Evolutionary conservation across 2,113 vertebrate species (phyloP).

Genomic region (Opisthocomus hoazin): DNA sequence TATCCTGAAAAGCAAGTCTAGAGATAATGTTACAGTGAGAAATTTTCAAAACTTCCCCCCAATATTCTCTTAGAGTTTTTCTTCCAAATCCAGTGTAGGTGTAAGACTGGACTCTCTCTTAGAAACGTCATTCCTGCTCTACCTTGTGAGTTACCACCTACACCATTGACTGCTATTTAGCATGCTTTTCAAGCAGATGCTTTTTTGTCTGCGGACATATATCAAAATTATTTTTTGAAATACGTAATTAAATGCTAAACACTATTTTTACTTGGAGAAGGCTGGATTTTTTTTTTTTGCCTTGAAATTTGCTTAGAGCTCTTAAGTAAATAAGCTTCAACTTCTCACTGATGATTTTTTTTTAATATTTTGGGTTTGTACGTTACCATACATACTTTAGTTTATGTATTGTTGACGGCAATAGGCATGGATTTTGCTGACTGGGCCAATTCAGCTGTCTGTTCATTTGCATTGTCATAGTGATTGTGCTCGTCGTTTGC

Average conservation of each 20-base stretch:
- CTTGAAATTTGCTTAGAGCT: background rate
- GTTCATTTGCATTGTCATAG: background rate
- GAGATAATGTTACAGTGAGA: rapidly evolving
- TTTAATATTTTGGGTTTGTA: background rate
- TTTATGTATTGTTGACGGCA: rapidly evolving
- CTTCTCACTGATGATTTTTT: background rate
- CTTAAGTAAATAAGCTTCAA: background rate
- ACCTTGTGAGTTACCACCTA: background rate
- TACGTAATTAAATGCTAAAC: background rate
- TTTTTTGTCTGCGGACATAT: background rate
- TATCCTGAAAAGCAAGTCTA: background rate
- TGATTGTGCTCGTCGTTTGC: background rate
- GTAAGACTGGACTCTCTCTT: no score
- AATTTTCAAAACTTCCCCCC: background rate
- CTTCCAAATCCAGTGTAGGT: background rate
- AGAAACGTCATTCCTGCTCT: background rate
- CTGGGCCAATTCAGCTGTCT: background rate
- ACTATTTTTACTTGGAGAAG: background rate
- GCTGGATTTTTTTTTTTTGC: background rate
- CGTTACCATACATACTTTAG: background rate
- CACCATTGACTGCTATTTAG: background rate
- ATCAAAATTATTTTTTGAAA: background rate
- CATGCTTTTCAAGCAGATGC: background rate
- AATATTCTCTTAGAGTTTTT: background rate
- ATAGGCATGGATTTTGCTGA: background rate